phyloP scores from a whole-genome alignment of 64 coral and sea anemone species.

The Porites lutea region DNA sequence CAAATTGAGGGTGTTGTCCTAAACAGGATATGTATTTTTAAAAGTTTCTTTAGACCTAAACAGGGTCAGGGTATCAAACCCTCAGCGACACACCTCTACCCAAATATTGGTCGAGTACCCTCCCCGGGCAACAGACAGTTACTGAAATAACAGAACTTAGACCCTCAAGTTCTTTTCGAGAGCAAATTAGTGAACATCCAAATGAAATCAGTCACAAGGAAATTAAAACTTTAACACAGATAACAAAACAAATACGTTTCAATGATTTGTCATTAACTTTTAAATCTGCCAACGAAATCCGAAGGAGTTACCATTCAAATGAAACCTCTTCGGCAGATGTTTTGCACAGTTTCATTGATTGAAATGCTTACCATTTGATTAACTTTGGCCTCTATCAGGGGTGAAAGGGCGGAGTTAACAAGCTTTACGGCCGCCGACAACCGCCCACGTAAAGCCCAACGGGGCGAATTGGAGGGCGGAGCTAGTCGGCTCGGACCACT shows the following conservation, averaged over 20 bases:
- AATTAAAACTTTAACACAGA: too few relatives aligned
- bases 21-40: background rate
- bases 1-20: background rate
- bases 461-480: background rate
- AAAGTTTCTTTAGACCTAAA: background rate
- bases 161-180: too few relatives aligned
- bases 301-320: background rate
- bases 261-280: too few relatives aligned
- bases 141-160: too few relatives aligned
- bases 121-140: too few relatives aligned
- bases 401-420: background rate
- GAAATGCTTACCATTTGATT: background rate
- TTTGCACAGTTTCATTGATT: background rate
- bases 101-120: too few relatives aligned
- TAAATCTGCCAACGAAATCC: background rate
- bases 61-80: background rate
- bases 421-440: background rate
- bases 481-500: background rate
- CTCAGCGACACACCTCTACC: too few relatives aligned
- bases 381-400: slow-evolving; percentile 1
- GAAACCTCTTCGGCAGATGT: background rate
- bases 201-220: too few relatives aligned
- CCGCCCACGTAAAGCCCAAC: background rate
- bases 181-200: too few relatives aligned
- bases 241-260: too few relatives aligned